These are phyloP conservation scores for Chrysochloris asiatica DNA, from an alignment of 2,113 vertebrate genomes.

Conservation along the genomic window DNA sequence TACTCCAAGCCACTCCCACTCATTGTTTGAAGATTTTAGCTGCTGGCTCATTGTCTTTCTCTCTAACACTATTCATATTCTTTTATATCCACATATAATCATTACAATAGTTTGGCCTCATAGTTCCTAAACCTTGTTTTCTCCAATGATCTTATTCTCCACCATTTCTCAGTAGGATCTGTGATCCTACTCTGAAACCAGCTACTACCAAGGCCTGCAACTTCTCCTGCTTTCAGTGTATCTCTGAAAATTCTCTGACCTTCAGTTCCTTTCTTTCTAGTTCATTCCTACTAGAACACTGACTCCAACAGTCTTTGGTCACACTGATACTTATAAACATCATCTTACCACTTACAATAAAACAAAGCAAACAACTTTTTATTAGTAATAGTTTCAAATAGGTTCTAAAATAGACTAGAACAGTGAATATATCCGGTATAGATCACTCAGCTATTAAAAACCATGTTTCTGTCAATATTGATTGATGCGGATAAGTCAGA, in stretches of 20 bases:
- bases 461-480: background rate
- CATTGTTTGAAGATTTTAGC: background rate
- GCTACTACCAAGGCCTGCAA: background rate
- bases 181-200: background rate
- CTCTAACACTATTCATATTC: background rate
- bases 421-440: background rate
- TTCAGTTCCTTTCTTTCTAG: background rate
- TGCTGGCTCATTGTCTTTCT: background rate
- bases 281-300: background rate
- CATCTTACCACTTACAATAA: background rate
- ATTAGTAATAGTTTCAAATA: background rate
- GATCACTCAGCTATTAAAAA: background rate
- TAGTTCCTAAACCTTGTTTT: background rate
- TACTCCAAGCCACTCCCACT: background rate
- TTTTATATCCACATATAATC: background rate
- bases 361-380: background rate
- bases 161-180: background rate
- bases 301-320: background rate
- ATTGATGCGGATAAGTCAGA: background rate
- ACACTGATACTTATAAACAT: background rate
- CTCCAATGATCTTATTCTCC: background rate
- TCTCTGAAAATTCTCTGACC: background rate
- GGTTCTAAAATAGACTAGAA: background rate
- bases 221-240: rapidly evolving
- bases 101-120: background rate